Conservation (phyloP, 1,140 invertebrate species). For the Marisa cornuarietis region DNA sequence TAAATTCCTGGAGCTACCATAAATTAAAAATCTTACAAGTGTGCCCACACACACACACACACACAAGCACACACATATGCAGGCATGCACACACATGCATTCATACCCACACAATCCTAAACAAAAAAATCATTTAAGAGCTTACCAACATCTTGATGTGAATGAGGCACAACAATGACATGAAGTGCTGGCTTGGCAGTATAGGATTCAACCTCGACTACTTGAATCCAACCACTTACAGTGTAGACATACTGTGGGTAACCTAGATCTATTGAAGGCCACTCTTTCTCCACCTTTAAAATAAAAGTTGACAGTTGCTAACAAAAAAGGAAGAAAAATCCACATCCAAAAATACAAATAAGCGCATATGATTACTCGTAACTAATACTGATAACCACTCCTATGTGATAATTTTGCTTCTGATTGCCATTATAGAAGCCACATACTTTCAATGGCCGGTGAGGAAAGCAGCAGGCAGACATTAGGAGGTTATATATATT, state of each 20-base stretch:
- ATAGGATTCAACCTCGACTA: conserved; percentile 51
- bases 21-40: neutral
- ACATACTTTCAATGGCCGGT: no score
- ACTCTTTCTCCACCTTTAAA: conserved; percentile 46
- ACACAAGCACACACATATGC: neutral
- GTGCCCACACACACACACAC: neutral
- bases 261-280: conserved; percentile 34
- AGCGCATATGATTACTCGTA: no score
- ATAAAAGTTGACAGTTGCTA: neutral
- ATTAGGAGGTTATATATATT: no score
- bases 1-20: no score
- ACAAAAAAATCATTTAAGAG: neutral
- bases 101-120: neutral
- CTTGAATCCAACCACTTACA: conserved; percentile 51
- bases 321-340: no score
- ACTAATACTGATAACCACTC: no score
- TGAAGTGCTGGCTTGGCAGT: conserved; percentile 73
- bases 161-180: conserved; percentile 96
- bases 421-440: no score
- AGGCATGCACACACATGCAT: neutral
- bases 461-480: no score
- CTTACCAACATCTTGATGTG: conserved; percentile 91
- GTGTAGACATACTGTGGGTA: conserved; percentile 48
- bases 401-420: no score
- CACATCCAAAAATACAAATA: no score